These are phyloP conservation scores for Scalopus aquaticus DNA, from an alignment of 2,113 vertebrate species.

Conservation along the genomic window DNA sequence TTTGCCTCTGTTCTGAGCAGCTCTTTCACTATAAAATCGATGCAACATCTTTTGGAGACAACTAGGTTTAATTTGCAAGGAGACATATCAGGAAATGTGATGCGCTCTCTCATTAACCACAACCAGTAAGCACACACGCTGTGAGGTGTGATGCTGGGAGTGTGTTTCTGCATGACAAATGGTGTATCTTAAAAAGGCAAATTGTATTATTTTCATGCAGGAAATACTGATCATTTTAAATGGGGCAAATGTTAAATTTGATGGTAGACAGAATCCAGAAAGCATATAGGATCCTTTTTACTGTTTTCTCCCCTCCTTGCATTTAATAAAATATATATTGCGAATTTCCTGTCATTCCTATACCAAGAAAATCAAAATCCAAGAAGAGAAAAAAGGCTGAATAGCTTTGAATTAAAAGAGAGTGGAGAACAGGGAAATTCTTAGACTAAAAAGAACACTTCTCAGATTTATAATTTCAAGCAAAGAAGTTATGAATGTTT, in stretches of 20 bases:
- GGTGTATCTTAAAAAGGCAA: neutral
- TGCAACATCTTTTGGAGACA: neutral
- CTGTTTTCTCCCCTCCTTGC: neutral
- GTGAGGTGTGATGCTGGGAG: neutral
- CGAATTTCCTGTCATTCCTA: neutral
- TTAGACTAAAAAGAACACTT: constrained; percentile 9
- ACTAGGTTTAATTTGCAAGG: constrained; percentile 24
- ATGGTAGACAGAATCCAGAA: neutral
- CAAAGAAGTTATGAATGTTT: constrained; percentile 36
- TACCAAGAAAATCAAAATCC: neutral
- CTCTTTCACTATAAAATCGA: neutral
- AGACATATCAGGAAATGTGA: neutral
- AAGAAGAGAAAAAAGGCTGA: neutral
- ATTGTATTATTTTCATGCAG: neutral
- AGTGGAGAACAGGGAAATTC: neutral
- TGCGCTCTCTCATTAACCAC: neutral
- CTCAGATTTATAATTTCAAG: neutral
- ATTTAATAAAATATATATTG: neutral
- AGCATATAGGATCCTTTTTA: neutral
- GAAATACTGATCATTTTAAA: neutral
- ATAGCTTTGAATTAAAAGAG: neutral
- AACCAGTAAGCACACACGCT: neutral
- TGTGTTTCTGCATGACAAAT: neutral
- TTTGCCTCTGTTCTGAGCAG: neutral
- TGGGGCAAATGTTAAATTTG: neutral